Evolutionary conservation across 1,140 invertebrate species (phyloP).

Genomic region (Dysdera silvatica): DNA sequence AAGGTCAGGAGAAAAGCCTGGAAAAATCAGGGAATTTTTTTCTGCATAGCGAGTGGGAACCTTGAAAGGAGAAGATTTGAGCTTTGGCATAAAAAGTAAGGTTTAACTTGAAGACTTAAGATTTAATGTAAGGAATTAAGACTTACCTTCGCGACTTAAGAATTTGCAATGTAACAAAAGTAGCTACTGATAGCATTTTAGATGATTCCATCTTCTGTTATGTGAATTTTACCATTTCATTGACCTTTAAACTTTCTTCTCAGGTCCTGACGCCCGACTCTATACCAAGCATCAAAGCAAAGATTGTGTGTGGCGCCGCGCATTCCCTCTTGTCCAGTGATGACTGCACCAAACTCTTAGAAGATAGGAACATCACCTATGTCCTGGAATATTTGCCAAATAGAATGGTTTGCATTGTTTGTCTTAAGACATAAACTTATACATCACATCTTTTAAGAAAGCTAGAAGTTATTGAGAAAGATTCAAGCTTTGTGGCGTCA

Average conservation of each 20-base stretch:
- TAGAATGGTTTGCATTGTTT: slow-evolving; percentile 33
- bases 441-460: not conserved
- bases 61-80: too few species aligned
- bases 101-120: too few species aligned
- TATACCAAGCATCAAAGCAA: slow-evolving; percentile 33
- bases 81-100: too few species aligned
- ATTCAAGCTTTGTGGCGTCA: not conserved
- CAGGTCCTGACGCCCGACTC: slow-evolving; percentile 29
- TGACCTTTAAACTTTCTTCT: not conserved
- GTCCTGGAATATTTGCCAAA: slow-evolving; percentile 36
- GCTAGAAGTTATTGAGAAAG: not conserved
- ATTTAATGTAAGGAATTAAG: too few species aligned
- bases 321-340: slow-evolving; percentile 32
- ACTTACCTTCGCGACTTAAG: too few species aligned
- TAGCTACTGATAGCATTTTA: too few species aligned
- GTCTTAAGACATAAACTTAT: not conserved
- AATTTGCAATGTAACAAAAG: too few species aligned
- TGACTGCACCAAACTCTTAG: slow-evolving; percentile 24
- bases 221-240: not conserved
- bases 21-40: too few species aligned
- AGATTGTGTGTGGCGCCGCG: slow-evolving; percentile 36
- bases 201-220: too few species aligned
- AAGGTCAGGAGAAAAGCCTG: too few species aligned
- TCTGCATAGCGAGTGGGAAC: too few species aligned
- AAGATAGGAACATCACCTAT: slow-evolving; percentile 33